Evolutionary conservation across 2,888 invertebrate species (phyloP).

Genomic region (Scaeva pyrastri): DNA sequence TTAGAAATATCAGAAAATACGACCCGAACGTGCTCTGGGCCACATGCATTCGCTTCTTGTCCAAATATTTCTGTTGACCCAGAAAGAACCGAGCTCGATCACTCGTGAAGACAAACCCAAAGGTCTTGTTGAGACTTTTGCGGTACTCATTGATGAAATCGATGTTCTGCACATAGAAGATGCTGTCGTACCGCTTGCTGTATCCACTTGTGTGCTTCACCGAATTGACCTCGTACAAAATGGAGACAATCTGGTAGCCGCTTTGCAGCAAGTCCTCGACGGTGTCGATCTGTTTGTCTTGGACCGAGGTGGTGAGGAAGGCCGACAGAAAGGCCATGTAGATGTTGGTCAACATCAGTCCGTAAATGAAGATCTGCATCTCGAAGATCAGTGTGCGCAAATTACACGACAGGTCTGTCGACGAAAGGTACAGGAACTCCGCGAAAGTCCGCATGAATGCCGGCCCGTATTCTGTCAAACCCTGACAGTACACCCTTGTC

Average conservation of each 20-base stretch:
- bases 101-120: conserved; percentile 47
- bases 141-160: conserved; percentile 59
- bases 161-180: conserved; percentile 37
- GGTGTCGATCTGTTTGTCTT: conserved; percentile 56
- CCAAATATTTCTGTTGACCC: conserved; percentile 58
- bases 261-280: conserved; percentile 43
- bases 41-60: conserved; percentile 49
- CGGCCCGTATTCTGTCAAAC: conserved; percentile 43
- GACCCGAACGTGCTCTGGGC: conserved; percentile 28
- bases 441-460: conserved; percentile 38
- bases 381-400: conserved; percentile 44
- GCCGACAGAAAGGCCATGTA: conserved; percentile 60
- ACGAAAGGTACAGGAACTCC: conserved; percentile 53
- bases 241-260: conserved; percentile 46
- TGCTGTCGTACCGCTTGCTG: conserved; percentile 13
- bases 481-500: neutral
- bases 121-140: conserved; percentile 46
- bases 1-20: conserved; percentile 45
- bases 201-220: conserved; percentile 33
- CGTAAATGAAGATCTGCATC: conserved; percentile 59
- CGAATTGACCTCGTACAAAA: conserved; percentile 27
- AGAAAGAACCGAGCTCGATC: conserved; percentile 58
- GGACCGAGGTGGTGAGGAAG: conserved; percentile 65
- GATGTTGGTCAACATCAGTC: conserved; percentile 56
- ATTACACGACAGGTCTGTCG: conserved; percentile 24